These are phyloP conservation scores for Agonopterix arenella DNA, from an alignment of 2,888 invertebrate genomes.

Conservation along the genomic window DNA sequence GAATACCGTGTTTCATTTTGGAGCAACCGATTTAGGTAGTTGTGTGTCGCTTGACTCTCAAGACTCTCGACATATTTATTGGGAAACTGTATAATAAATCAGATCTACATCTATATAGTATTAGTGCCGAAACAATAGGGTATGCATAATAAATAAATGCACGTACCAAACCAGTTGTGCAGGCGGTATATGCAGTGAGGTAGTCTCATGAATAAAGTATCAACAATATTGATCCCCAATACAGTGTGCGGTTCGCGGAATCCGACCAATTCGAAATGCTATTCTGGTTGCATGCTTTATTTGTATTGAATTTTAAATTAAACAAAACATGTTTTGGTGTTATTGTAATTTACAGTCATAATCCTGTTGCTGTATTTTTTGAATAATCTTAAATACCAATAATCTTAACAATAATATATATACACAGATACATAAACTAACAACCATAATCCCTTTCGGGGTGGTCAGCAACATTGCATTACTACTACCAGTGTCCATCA, in stretches of 20 bases:
- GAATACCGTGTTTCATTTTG: no score
- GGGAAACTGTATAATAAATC: not conserved
- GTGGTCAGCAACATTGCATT: no score
- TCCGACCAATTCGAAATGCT: conserved; percentile 15
- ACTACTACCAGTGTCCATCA: no score
- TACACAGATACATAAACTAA: no score
- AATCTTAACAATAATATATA: no score
- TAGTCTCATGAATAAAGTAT: conserved; percentile 48
- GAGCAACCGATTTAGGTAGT: no score
- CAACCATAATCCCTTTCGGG: no score
- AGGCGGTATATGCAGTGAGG: conserved; percentile 19
- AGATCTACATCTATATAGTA: conserved; percentile 2
- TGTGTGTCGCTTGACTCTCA: no score
- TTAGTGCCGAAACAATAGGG: conserved; percentile 5
- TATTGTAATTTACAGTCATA: no score
- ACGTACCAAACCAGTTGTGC: conserved; percentile 21
- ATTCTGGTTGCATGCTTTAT: conserved; percentile 10
- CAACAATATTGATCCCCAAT: conserved; percentile 43
- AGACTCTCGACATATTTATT: not conserved
- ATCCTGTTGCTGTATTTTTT: no score
- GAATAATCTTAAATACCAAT: no score
- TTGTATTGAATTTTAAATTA: not conserved
- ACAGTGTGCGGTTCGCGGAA: conserved; percentile 26
- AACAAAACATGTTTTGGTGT: no score
- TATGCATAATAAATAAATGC: conserved; percentile 2